Evolutionary conservation across 1,140 invertebrate species (phyloP), one percentile per base, ranked within the genome.

Genomic region (Drosophila virilis): DNA sequence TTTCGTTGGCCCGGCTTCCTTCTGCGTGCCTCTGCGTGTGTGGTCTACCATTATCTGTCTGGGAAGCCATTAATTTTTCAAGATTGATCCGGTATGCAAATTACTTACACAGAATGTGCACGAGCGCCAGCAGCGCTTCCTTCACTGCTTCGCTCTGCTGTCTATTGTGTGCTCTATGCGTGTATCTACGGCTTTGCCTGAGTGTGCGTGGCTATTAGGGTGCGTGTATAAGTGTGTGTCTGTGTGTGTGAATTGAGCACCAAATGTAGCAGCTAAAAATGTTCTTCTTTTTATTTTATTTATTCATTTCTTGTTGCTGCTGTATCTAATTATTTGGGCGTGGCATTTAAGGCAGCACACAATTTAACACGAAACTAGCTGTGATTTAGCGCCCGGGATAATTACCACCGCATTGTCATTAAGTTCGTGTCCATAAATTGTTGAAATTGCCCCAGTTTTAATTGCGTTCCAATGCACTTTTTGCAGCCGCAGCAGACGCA

Each of bases 21-120:
- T 40, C 64, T 68, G 74, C 68, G 50, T 71, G 51, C 65, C 61
- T 48, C 51, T 67, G 83, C 78, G 76, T 90, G 74, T 86, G 86
- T 80, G 88, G 88, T 88, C 77, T 90, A 90, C 88, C 88, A 90
- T 90, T 90, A 90, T 90, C 88, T 90, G 88, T 90, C 88, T 91
- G 88, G 88, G 88, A 90, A 90, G 88, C 88, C 88, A 90, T 90
- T 90, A 90, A 90, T 90, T 90, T 89, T 90, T 90, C 88, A 90
- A 90, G 88, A 90, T 90, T 90, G 88, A 90, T 90, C 88, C 88
- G 88, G 88, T 90, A 90, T 90, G 88, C 88, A 90, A 90, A 90
- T 90, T 90, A 90, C 88, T 90, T 91, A 86, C 88, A 91, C 70
- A 81, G 79, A 86, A 86, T 89, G 80, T 88, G 83, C 71, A 80